Evolutionary conservation across 2,888 invertebrate genomes (phyloP), one percentile per base, ranked within the genome.

Genomic region (Ichneumon xanthorius): DNA sequence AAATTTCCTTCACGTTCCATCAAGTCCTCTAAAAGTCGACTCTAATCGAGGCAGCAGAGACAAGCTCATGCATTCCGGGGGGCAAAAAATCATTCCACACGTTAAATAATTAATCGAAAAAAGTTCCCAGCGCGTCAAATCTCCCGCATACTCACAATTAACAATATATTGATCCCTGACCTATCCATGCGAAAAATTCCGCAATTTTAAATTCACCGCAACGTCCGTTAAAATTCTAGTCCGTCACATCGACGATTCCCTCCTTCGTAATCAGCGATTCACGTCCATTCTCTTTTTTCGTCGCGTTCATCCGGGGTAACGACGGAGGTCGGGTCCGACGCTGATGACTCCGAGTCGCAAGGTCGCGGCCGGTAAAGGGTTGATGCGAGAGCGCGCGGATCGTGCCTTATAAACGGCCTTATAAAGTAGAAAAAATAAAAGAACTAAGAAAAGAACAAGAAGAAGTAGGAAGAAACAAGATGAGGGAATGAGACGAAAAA

Each of bases 361-460:
- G 76, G 83, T 77, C 83, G 80, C 48, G 75, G 70, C 19, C 19
- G 63, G 30, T 55, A 76, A 75, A 84, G 79, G 84, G 84, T 84
- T 67, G 75, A n/a, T 68, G 78, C 68, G 65, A 55, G 48, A 30
- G 77, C 76, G 76, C 68, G 55, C 68, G 26, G 67, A 55, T 50
- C 63, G 33, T 45, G 83, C 58, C 71, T 63, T n/a, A 72, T 53
- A 16, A 63, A 33, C 71, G 84, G 48, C 83, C 80, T 80, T 84
- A 80, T 63, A 68, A 85, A 79, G 37, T 48, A 71, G 53, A 48
- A 68, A 40, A 67, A 71, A 61, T 16, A 70, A 68, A 33, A 70
- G 6, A 53, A 68, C 9, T 11, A 11, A 40, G 5, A 40, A 40
- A 40, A 40, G 40, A 9, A 40, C 40, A 2, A 1, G 40, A 40